A percentile compares a stretch with the other conserved stretches of the same genome.
phyloP scores from a whole-genome alignment of 2,888 invertebrate species.

The Hoplodrina ambigua region DNA sequence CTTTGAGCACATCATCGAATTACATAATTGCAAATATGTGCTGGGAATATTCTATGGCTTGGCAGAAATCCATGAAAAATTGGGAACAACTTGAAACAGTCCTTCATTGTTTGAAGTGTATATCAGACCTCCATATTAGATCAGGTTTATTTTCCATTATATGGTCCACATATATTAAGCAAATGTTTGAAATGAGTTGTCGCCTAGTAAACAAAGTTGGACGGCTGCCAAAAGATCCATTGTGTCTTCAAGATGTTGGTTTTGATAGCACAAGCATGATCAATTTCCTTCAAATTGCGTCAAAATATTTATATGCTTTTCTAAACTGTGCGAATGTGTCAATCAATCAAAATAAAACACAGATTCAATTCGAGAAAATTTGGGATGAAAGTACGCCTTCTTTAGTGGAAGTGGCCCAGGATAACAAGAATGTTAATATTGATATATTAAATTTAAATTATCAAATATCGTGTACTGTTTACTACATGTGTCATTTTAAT shows the following conservation, averaged over 20 bases:
- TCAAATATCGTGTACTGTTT: conserved; percentile 94
- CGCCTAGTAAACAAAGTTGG: conserved; percentile 95
- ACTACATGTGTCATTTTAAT: conserved; percentile 94
- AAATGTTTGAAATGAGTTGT: conserved; percentile 93
- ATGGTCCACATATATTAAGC: conserved; percentile 97
- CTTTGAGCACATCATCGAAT: conserved; percentile 95
- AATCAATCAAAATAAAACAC: conserved; percentile 78
- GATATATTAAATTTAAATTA: conserved; percentile 95
- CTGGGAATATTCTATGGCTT: conserved; percentile 97
- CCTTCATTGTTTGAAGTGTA: conserved; percentile 92
- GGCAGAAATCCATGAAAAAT: conserved; percentile 94
- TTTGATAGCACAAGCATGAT: conserved; percentile 92
- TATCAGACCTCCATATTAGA: conserved; percentile 92
- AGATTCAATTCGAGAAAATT: conserved; percentile 91
- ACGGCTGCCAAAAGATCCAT: conserved; percentile 95
- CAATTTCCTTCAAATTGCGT: conserved; percentile 84
- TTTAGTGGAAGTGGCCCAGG: conserved; percentile 94
- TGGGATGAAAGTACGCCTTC: conserved; percentile 93
- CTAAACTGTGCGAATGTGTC: conserved; percentile 80
- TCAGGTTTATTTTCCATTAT: conserved; percentile 96
- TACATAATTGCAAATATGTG: conserved; percentile 96
- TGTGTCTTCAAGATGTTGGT: conserved; percentile 94
- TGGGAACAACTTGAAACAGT: conserved; percentile 93
- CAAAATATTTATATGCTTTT: conserved; percentile 87
- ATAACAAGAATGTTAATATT: conserved; percentile 93